Evolutionary conservation across 2,113 vertebrate genomes (phyloP), one percentile per base, ranked within the genome.

Genomic region (Lophius piscatorius): DNA sequence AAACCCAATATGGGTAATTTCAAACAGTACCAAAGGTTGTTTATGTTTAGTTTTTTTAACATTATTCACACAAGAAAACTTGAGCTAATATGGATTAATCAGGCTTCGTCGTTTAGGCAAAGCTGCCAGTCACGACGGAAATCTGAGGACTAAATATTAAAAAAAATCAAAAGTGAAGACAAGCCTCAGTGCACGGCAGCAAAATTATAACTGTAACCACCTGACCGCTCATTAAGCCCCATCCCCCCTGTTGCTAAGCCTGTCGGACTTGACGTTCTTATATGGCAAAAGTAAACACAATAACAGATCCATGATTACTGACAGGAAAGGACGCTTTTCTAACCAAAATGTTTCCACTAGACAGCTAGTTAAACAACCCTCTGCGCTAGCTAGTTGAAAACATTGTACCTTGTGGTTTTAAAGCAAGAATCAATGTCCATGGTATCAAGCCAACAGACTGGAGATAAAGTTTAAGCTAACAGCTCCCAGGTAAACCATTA

Each of bases 1-100:
- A 57, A 81, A 87, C 87, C 85, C 88, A 89, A 88, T 88, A 82
- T 88, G 88, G 87, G 87, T 70, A 55, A 84, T 84, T 70, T 65
- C 33, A 69, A 50, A 45, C 42, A 7, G 22, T 23, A 63, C 59
- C 36, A 29, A 31, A 13, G 4, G 9, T 39, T 41, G 26, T 63
- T 56, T 26, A 2, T 16, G 10, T 29, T 23, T 42, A 26, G n/a
- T 39, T 24, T 14, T 29, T 52, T 26, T 57, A 44, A 22, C 35
- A 52, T 12, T 42, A 28, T 28, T 24, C 51, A 49, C 8, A 14
- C 52, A 47, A n/a, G n/a, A n/a, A n/a, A 41, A 47, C 31, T 39
- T 36, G 28, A 21, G 41, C 18, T 23, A 18, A 2, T 18, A 26
- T 31, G 29, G 29, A 31, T 7, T 9, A 2, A 31, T 44, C 31